Evolutionary conservation across 2,888 invertebrate species (phyloP), one percentile per base, ranked within the genome.

Genomic region (Eristalis pertinax): DNA sequence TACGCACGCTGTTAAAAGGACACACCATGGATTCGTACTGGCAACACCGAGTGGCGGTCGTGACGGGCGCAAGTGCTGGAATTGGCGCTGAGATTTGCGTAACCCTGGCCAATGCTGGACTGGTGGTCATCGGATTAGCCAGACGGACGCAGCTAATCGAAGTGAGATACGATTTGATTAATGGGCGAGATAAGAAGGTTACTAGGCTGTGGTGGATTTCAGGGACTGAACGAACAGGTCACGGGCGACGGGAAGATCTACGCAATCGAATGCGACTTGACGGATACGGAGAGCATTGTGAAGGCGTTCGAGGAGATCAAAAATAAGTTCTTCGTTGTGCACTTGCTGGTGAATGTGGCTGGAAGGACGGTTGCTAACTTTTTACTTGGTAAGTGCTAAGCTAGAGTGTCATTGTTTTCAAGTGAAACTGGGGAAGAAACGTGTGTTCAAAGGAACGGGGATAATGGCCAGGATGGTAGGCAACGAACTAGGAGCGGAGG

Each of bases 81-180:
- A 94, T 94, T 38, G 94, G 94, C 26, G 93, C 93, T 0, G 91
- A 91, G 78, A 91, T 93, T 15, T 92, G 93, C 7, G 79, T 92
- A 26, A 89, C 90, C 22, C 88, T 94, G 72, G 93, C 93, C 24
- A 92, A 93, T 89, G 90, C 92, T 11, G 94, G 94, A 11, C 91
- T 95, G 91, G 91, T 92, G 65, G 94, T 95, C 0, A 92, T 95
- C 4, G 95, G 94, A 2, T 92, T 94, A 78, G 94, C 94, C 4
- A 91, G 95, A 74, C 93, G 94, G 41, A 90, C 91, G 1, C 92
- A 94, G 64, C 91, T 92, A 74, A 93, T 95, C 41, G 91, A 94
- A 91, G 94, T 93, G 81, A 87, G 89, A 69, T 22, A 63, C 7
- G 26, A 38, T 29, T 19, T 62, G n/a, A 8, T 4, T 29, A 22